phyloP scores from a whole-genome alignment of 2,797 vertebrate species.

The Sebastes miniatus region DNA sequence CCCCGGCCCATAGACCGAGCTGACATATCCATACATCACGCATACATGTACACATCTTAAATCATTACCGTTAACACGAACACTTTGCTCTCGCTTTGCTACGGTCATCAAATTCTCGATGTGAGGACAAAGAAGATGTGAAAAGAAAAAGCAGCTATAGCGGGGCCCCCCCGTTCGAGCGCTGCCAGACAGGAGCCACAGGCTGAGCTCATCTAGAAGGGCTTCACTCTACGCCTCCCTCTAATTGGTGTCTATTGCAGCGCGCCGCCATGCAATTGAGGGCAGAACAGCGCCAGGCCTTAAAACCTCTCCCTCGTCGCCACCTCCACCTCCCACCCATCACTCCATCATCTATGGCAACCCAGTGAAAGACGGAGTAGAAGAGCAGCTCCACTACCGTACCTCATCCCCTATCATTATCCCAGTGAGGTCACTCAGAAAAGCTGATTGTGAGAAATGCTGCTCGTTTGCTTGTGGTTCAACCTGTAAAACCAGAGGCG shows the following conservation, averaged over 20 bases:
- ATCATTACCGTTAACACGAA: conserved; percentile 35
- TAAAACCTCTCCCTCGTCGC: conserved; percentile 17
- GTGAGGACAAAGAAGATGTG: not conserved
- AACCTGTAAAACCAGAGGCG: conserved; percentile 56
- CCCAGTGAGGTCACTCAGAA: conserved; percentile 61
- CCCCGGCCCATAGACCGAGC: not conserved
- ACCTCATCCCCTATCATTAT: conserved; percentile 68
- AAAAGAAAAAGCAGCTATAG: conserved; percentile 9
- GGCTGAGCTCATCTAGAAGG: conserved; percentile 51
- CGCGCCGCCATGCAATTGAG: conserved; percentile 54
- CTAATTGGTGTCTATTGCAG: conserved; percentile 62
- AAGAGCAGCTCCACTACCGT: conserved; percentile 40
- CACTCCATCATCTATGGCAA: conserved; percentile 56
- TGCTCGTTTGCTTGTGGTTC: conserved; percentile 56
- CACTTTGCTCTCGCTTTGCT: not conserved
- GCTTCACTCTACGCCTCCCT: conserved; percentile 53
- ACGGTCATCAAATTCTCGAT: conserved; percentile 16
- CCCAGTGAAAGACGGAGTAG: conserved; percentile 7
- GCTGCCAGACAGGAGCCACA: conserved; percentile 55
- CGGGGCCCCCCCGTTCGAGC: not conserved
- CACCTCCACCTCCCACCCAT: conserved; percentile 37
- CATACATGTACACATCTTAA: conserved; percentile 25
- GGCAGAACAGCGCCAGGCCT: conserved; percentile 49
- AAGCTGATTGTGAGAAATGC: conserved; percentile 57
- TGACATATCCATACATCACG: conserved; percentile 32